Conservation (phyloP, 2,888 invertebrate species). For the Thyatira batis region DNA sequence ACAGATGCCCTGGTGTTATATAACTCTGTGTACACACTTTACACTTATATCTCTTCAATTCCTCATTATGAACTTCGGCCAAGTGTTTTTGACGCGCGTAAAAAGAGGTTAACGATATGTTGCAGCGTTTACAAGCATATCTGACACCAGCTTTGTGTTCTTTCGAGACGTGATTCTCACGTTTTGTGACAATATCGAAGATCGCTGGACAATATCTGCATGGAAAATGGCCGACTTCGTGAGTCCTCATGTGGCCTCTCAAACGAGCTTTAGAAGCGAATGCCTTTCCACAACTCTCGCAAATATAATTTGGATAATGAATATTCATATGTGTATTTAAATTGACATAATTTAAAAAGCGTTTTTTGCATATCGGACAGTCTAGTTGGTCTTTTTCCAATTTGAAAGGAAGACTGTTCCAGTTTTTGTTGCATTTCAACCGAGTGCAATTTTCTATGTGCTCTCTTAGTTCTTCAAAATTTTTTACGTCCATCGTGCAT, state of each 20-base stretch:
- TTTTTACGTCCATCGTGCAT: conserved; percentile 54
- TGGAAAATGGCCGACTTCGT: conserved; percentile 73
- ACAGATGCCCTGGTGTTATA: conserved; percentile 72
- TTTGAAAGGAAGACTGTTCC: conserved; percentile 70
- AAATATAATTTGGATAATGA: conserved; percentile 77
- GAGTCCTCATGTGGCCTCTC: conserved; percentile 76
- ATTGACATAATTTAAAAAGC: conserved; percentile 67
- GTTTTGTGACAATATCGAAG: conserved; percentile 69
- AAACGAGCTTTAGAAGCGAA: conserved; percentile 78
- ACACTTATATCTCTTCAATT: conserved; percentile 73
- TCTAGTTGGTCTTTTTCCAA: conserved; percentile 72
- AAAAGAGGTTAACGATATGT: conserved; percentile 66
- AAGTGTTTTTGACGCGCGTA: conserved; percentile 73
- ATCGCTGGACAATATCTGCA: conserved; percentile 65
- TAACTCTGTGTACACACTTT: conserved; percentile 74
- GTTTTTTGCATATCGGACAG: conserved; percentile 70
- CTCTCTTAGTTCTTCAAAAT: conserved; percentile 51
- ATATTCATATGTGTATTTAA: conserved; percentile 79
- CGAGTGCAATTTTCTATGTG: conserved; percentile 60
- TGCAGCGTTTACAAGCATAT: conserved; percentile 70
- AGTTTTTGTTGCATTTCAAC: conserved; percentile 40
- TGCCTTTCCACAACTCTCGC: conserved; percentile 78
- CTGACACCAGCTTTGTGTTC: conserved; percentile 71
- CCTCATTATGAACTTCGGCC: conserved; percentile 73
- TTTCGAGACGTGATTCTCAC: conserved; percentile 73